These are phyloP conservation scores for Papilio elwesi DNA, from an alignment of 2,888 invertebrate genomes.

Conservation along the genomic window DNA sequence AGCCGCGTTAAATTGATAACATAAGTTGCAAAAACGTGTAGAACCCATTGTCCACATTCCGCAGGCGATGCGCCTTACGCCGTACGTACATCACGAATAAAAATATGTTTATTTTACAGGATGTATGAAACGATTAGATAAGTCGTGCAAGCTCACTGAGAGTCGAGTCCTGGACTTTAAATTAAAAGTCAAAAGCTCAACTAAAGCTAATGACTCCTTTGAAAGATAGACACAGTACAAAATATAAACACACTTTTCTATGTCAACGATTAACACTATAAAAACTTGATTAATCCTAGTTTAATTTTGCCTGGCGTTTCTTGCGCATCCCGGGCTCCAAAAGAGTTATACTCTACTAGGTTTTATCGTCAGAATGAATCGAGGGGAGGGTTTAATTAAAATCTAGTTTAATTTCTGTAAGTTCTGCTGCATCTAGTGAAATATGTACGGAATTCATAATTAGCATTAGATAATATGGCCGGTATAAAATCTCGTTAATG, in stretches of 20 bases:
- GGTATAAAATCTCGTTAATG: slow-evolving; percentile 5
- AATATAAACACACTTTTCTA: background rate
- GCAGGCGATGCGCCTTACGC: too few species aligned
- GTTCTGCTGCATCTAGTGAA: slow-evolving; percentile 25
- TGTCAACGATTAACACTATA: background rate
- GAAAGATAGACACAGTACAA: background rate
- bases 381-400: slow-evolving; percentile 35
- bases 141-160: too few species aligned
- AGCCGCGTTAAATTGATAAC: too few species aligned
- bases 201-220: too few species aligned
- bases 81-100: too few species aligned
- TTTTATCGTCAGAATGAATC: slow-evolving; percentile 30
- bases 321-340: slow-evolving; percentile 7
- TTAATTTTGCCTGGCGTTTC: slow-evolving; percentile 5
- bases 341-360: slow-evolving; percentile 27
- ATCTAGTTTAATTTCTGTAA: slow-evolving; percentile 35
- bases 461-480: slow-evolving; percentile 9
- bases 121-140: too few species aligned
- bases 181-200: too few species aligned
- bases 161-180: too few species aligned
- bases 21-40: too few species aligned
- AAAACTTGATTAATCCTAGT: slow-evolving; percentile 5
- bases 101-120: too few species aligned
- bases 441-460: slow-evolving; percentile 28
- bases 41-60: too few species aligned